phyloP scores from a whole-genome alignment of 2,113 vertebrate species.

The Mastomys coucha region DNA sequence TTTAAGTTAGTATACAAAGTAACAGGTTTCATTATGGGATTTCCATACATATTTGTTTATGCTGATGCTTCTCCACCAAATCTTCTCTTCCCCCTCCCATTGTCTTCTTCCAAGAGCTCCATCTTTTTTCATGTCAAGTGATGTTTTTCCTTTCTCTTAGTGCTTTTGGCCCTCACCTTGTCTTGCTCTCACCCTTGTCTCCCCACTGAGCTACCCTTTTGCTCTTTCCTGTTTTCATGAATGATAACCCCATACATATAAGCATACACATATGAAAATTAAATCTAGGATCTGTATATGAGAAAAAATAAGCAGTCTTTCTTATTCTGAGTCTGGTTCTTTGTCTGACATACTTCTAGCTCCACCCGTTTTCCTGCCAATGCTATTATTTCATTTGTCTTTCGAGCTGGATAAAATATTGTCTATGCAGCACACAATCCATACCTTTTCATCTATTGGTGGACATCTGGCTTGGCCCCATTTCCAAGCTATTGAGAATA shows the following conservation, averaged over 20 bases:
- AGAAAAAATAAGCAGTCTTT: not conserved
- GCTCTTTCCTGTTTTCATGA: not conserved
- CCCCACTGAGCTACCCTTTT: not conserved
- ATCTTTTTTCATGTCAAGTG: not conserved
- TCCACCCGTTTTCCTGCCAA: not conserved
- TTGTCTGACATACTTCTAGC: not conserved
- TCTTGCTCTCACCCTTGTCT: not conserved
- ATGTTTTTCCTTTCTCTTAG: no score
- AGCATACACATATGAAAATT: not conserved
- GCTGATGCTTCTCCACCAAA: fast-evolving
- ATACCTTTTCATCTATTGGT: not conserved
- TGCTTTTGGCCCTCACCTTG: not conserved
- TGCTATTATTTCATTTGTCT: not conserved
- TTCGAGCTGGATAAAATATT: not conserved
- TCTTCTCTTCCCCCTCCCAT: no score
- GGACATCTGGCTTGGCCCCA: not conserved
- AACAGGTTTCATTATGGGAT: not conserved
- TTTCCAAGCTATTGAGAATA: not conserved
- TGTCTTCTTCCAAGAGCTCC: not conserved
- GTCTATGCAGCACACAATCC: not conserved
- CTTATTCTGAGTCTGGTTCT: not conserved
- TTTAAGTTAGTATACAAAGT: not conserved
- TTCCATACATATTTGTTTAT: not conserved
- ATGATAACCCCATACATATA: not conserved
- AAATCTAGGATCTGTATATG: not conserved